Percentiles rank a stretch among this genome's conserved stretches.
These are phyloP conservation scores for Limonius californicus DNA, from an alignment of 1,140 invertebrate genomes.

Conservation along the genomic window DNA sequence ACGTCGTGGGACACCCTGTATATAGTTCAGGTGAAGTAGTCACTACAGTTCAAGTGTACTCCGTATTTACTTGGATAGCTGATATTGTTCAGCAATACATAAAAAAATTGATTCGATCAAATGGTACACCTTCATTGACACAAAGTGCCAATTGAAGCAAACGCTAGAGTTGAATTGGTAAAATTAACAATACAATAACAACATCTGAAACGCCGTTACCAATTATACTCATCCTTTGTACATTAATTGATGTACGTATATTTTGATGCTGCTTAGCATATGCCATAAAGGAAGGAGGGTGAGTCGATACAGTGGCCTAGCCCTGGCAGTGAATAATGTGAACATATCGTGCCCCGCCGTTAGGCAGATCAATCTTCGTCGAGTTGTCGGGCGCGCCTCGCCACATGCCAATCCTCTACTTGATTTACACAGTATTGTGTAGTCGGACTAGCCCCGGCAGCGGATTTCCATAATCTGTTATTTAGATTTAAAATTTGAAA, in stretches of 20 bases:
- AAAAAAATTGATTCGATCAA: too few relatives aligned
- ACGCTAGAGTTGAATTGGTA: too few relatives aligned
- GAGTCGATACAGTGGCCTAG: slow-evolving; percentile 4
- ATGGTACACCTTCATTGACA: too few relatives aligned
- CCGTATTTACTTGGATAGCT: too few relatives aligned
- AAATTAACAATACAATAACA: too few relatives aligned
- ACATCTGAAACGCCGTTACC: too few relatives aligned
- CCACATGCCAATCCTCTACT: slow-evolving; percentile 42
- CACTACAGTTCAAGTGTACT: too few relatives aligned
- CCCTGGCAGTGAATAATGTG: slow-evolving; percentile 39
- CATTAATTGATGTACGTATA: background rate
- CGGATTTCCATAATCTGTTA: slow-evolving; percentile 33
- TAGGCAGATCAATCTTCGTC: slow-evolving; percentile 41
- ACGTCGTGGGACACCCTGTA: too few relatives aligned
- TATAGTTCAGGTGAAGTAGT: too few relatives aligned
- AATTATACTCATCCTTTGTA: too few relatives aligned
- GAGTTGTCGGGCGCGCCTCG: slow-evolving; percentile 39
- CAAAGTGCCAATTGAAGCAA: too few relatives aligned
- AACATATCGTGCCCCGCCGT: slow-evolving; percentile 37
- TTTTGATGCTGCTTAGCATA: slow-evolving; percentile 5
- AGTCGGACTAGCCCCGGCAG: slow-evolving; percentile 20
- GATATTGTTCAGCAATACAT: too few relatives aligned
- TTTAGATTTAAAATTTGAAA: slow-evolving; percentile 27
- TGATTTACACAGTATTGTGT: slow-evolving; percentile 38
- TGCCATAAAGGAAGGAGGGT: background rate